A percentile compares a stretch with the other conserved stretches of the same genome.
Evolutionary conservation across 92 coral and sea anemone species (phyloP).

Genomic region (Zoanthus sansibaricus): DNA sequence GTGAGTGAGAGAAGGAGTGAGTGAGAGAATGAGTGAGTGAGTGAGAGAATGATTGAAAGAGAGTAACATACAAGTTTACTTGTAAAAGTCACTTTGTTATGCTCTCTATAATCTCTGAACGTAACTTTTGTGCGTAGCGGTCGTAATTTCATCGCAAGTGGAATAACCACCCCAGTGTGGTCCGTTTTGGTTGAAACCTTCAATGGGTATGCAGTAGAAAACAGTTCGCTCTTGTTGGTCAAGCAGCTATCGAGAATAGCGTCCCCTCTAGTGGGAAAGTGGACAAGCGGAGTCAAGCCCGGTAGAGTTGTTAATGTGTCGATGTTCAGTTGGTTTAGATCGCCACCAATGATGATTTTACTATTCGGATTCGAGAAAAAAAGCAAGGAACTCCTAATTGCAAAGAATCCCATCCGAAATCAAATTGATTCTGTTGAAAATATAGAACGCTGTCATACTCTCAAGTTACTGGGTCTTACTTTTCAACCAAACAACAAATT

Average conservation of each 20-base stretch:
- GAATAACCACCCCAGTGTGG: slow-evolving; percentile 22
- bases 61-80: slow-evolving; percentile 4
- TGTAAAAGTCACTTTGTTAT: slow-evolving; percentile 28
- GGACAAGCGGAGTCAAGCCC: slow-evolving; percentile 26
- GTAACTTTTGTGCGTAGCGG: slow-evolving; percentile 14
- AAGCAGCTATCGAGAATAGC: slow-evolving; percentile 15
- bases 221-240: slow-evolving; percentile 9
- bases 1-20: too few species aligned
- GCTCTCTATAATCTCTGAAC: slow-evolving; percentile 26
- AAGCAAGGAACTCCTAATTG: slow-evolving; percentile 22
- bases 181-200: slow-evolving; percentile 19
- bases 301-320: slow-evolving; percentile 1
- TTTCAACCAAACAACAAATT: too few species aligned
- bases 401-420: slow-evolving; percentile 21
- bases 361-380: too few species aligned
- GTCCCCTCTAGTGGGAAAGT: slow-evolving; percentile 21
- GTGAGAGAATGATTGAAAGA: too few species aligned
- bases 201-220: slow-evolving; percentile 19
- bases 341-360: too few species aligned
- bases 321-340: slow-evolving; percentile 43
- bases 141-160: slow-evolving; percentile 17
- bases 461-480: too few species aligned
- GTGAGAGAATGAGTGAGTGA: too few species aligned
- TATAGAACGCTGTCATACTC: too few species aligned
- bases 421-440: neutral